These are phyloP conservation scores for Elaphurus davidianus DNA, from an alignment of 2,113 vertebrate species.

Conservation along the genomic window DNA sequence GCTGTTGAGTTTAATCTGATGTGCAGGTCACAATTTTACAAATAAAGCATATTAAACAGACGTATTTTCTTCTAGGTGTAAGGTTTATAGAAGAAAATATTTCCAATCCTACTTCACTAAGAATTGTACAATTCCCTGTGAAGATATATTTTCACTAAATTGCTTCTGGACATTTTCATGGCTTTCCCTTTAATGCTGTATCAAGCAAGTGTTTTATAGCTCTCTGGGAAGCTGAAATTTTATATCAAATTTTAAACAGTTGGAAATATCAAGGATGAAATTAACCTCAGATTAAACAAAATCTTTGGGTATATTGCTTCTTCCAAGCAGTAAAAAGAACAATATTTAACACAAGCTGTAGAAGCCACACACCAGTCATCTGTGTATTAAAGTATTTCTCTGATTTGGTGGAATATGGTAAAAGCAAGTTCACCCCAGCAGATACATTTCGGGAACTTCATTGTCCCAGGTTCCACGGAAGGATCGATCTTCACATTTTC, in stretches of 20 bases:
- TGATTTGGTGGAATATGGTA: fast-evolving
- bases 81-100: slow-evolving; percentile 72
- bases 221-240: slow-evolving; percentile 38
- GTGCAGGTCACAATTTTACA: slow-evolving; percentile 44
- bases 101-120: slow-evolving; percentile 67
- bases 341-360: not conserved
- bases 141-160: slow-evolving; percentile 77
- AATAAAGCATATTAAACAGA: slow-evolving; percentile 68
- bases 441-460: not conserved
- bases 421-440: not conserved
- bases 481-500: not conserved
- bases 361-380: no score
- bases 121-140: slow-evolving; percentile 66
- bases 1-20: not conserved
- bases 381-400: not conserved
- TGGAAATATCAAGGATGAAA: slow-evolving; percentile 46
- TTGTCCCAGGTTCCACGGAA: not conserved
- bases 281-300: slow-evolving; percentile 44
- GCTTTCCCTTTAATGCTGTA: slow-evolving; percentile 41
- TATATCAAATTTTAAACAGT: slow-evolving; percentile 40
- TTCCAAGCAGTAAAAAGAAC: not conserved
- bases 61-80: slow-evolving; percentile 69
- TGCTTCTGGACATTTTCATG: slow-evolving; percentile 72
- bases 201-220: slow-evolving; percentile 60
- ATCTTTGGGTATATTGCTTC: not conserved